These are phyloP conservation scores for Prietella phreatophila DNA, from an alignment of 2,113 vertebrate genomes.

Conservation along the genomic window DNA sequence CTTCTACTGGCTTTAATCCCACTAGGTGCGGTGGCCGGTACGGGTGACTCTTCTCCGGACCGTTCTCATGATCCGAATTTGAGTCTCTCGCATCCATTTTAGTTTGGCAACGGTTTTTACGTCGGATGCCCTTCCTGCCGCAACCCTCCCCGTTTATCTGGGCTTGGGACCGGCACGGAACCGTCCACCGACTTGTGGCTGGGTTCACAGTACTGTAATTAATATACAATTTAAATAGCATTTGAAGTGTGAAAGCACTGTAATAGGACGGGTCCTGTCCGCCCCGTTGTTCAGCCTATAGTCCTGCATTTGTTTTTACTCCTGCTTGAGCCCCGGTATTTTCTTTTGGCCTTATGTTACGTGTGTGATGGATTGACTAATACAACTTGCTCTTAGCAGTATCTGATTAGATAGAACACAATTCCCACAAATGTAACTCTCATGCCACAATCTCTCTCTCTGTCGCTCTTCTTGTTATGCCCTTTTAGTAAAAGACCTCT, in stretches of 20 bases:
- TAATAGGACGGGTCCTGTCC: background rate
- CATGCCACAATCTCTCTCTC: background rate
- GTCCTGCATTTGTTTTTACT: background rate
- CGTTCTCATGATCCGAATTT: no score
- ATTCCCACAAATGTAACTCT: background rate
- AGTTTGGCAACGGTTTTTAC: no score
- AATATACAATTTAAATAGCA: background rate
- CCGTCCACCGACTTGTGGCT: no score
- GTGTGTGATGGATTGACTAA: constrained; percentile 38
- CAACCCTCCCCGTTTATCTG: no score
- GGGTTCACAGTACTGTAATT: background rate
- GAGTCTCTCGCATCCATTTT: no score
- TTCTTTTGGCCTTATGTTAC: background rate
- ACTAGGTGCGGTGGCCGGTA: no score
- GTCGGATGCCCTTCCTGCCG: no score
- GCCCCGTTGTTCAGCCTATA: background rate
- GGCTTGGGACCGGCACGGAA: no score
- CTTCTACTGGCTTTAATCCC: no score
- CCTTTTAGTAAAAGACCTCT: constrained; percentile 36
- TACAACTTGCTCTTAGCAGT: constrained; percentile 7
- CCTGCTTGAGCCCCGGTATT: background rate
- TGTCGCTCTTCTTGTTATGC: background rate
- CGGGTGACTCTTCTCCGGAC: no score
- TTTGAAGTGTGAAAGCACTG: background rate
- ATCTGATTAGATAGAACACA: constrained; percentile 6